Conservation (phyloP, 2,113 vertebrate genomes). For the Dromaius novaehollandiae region DNA sequence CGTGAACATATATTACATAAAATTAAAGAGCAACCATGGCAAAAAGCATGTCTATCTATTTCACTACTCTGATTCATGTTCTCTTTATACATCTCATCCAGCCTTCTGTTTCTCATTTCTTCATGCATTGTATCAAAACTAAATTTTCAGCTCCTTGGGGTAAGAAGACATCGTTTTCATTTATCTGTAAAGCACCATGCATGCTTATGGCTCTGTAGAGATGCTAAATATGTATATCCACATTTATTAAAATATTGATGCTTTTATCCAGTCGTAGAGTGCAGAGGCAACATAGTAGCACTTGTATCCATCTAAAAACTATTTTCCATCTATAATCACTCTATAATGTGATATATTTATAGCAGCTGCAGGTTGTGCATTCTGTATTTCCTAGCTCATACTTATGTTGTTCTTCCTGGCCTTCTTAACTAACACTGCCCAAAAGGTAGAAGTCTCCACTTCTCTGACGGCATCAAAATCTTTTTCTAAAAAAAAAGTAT, state of each 20-base stretch:
- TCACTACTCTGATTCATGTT: not conserved
- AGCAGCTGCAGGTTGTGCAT: not conserved
- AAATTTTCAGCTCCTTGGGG: slow-evolving; percentile 42
- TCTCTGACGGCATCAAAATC: not conserved
- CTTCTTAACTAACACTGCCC: not conserved
- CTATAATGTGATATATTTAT: slow-evolving; percentile 14
- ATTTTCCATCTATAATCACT: not conserved
- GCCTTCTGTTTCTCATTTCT: not conserved
- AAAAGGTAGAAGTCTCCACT: not conserved
- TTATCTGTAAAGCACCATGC: slow-evolving; percentile 42
- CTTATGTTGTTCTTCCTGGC: not conserved
- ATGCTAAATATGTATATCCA: slow-evolving; percentile 31
- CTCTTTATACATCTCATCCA: not conserved
- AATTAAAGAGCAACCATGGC: not conserved
- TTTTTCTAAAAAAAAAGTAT: not conserved
- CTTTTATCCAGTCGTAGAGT: slow-evolving; percentile 25
- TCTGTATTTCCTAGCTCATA: not conserved
- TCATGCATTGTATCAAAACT: slow-evolving; percentile 48
- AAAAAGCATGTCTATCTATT: not conserved
- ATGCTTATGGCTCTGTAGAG: not conserved
- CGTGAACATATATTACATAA: slow-evolving; percentile 19
- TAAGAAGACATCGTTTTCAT: slow-evolving; percentile 44
- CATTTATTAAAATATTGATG: slow-evolving; percentile 40
- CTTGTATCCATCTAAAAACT: not conserved
- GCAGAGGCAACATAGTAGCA: slow-evolving; percentile 21